Evolutionary conservation across 2,797 vertebrate species (phyloP), one percentile per base, ranked within the genome.

Genomic region (Acanthopagrus latus): DNA sequence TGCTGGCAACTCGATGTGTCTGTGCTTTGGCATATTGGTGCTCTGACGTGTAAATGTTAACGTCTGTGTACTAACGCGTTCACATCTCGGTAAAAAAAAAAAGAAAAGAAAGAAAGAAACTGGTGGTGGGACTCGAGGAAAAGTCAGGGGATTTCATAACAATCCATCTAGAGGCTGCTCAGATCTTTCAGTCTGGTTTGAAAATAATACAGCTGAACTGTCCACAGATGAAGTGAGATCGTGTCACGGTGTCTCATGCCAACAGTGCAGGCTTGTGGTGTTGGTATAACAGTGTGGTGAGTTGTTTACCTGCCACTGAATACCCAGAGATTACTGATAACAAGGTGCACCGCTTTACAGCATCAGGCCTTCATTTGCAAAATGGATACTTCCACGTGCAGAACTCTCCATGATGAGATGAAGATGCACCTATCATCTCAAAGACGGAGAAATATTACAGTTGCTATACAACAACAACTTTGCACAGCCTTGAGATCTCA

Each of bases 281-380:
- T 9, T 2, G 18, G 48, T 23, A 0, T 27, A 54, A 50, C 18
- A 58, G 18, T 50, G 64, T 46, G 46, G 12, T 51, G 41, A 51
- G 51, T 62, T 74, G 63, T 63, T 68, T 55, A 68, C 59, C 51
- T 18, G 25, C 44, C 48, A 63, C 14, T 11, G 33, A 70, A 55
- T 47, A 54, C 10, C 38, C 17, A 47, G 55, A 66, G n/a, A 25
- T 21, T 8, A 11, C 43, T 64, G 21, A 78, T 75, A 51, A 44
- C n/a, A 8, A 62, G 41, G 8, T 21, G 27, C 14, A 48, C 38
- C 20, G 1, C 50, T 81, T 38, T 55, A 75, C 23, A 52, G 65
- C 13, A 33, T 54, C 2, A 71, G 48, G 1, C 57, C 60, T 27
- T 74, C 9, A 1, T 70, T 71, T 69, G n/a, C 41, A 41, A 57